Percentiles rank a stretch among this genome's conserved stretches.
These are phyloP conservation scores for Pedicia rivosa DNA, from an alignment of 2,888 invertebrate species.

Conservation along the genomic window DNA sequence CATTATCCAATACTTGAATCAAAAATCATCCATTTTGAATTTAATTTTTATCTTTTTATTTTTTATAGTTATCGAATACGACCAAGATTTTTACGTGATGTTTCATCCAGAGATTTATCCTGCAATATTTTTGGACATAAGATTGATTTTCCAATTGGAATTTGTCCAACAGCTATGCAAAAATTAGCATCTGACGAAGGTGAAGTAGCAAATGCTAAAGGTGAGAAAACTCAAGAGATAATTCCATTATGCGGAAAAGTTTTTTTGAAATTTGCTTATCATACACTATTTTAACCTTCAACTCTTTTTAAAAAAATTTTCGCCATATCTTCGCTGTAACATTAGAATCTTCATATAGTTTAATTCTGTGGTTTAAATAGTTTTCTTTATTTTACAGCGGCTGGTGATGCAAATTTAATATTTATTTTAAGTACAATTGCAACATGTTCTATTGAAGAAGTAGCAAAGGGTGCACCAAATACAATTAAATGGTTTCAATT, in stretches of 20 bases:
- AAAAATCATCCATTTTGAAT: no score
- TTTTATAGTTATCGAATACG: conserved; percentile 42
- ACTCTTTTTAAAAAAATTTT: no score
- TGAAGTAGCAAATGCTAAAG: conserved; percentile 65
- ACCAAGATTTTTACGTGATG: conserved; percentile 62
- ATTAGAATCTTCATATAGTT: no score
- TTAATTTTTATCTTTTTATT: not conserved
- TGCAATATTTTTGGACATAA: conserved; percentile 46
- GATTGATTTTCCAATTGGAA: conserved; percentile 58
- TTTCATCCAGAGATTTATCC: conserved; percentile 43
- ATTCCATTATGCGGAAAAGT: no score
- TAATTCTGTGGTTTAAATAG: no score
- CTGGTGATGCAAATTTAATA: conserved; percentile 54
- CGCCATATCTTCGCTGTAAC: no score
- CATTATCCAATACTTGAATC: no score
- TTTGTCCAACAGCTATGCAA: conserved; percentile 86
- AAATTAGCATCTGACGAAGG: conserved; percentile 81
- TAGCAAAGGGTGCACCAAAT: conserved; percentile 58
- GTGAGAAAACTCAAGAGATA: no score
- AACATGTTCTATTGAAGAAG: conserved; percentile 77
- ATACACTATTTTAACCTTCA: no score
- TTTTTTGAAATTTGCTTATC: no score
- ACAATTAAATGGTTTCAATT: conserved; percentile 81
- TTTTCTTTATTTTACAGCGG: no score
- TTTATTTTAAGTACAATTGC: conserved; percentile 75